Conservation (phyloP, 2,113 vertebrate genomes). For the Petroica traversi region DNA sequence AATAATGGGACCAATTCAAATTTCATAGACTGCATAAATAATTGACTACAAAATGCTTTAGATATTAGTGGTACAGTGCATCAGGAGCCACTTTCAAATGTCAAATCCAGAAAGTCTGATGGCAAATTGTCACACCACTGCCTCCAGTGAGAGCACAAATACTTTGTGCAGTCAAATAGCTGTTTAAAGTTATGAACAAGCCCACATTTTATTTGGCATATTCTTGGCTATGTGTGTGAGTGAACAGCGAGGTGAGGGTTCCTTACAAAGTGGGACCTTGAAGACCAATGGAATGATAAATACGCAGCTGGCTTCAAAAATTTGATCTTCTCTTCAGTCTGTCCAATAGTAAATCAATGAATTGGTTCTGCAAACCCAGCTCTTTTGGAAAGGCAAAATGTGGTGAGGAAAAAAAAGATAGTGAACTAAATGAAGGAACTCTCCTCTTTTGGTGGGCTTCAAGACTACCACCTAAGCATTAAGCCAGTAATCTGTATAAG, state of each 20-base stretch:
- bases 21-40: neutral
- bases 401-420: neutral
- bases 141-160: neutral
- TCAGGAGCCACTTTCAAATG: neutral
- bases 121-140: neutral
- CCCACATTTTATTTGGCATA: neutral
- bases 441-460: neutral
- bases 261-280: neutral
- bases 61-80: neutral
- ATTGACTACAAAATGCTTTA: neutral
- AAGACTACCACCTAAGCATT: neutral
- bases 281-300: neutral
- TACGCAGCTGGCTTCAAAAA: neutral
- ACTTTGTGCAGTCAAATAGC: neutral
- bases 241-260: neutral
- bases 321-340: neutral
- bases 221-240: accelerated
- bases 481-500: neutral
- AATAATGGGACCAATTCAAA: neutral
- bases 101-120: neutral
- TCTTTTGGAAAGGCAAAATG: neutral
- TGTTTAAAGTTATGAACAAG: neutral
- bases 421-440: neutral
- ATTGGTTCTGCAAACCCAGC: neutral
- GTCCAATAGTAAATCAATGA: neutral